Evolutionary conservation across 2,888 invertebrate genomes (phyloP), one percentile per base, ranked within the genome.

Genomic region (Tethea ocularis): DNA sequence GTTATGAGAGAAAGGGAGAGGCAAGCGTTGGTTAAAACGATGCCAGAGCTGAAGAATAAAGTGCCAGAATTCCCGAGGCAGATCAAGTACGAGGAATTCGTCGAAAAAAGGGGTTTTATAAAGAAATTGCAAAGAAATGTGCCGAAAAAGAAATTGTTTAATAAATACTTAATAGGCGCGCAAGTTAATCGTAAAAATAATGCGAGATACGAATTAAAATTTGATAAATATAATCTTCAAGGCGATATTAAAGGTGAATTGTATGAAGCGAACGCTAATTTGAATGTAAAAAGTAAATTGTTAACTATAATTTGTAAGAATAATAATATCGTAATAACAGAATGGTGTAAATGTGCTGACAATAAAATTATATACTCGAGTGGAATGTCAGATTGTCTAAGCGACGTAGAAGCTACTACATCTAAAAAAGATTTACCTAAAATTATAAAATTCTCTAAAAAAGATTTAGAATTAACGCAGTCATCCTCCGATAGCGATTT

Each of bases 1-100:
- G 60, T 88, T 2, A 93, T 93, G 93, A 77, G 93, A 1, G 93
- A 91, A 62, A 81, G 93, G 60, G 93, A 93, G 64, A 86, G 91
- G 29, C 90, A 88, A 67, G 93, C 93, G 13, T 67, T 93, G 15
- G 84, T 76, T 1, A 93, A 91, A 77, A 92, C 93, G 0, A 93
- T 93, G 93, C 93, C 93, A 0, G 84, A 88, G 13, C 59, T 88
- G 1, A 87, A 87, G 67, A 69, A 79, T 20, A 72, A 74, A 0
- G 59, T 90, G 13, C 93, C 93, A 0, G 92, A 93, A 54, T 93
- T 93, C 52, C 92, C 93, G 0, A 80, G 92, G 51, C 93, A 93
- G 60, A 93, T 92, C 10, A 67, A 81, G 51, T 69, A 81, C 1
- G 86, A 87, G 17, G 88, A 88, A 1, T 83, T 72, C 6, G 36